Conservation (phyloP, 2,113 vertebrate genomes). For the Mionectes macconnelli region DNA sequence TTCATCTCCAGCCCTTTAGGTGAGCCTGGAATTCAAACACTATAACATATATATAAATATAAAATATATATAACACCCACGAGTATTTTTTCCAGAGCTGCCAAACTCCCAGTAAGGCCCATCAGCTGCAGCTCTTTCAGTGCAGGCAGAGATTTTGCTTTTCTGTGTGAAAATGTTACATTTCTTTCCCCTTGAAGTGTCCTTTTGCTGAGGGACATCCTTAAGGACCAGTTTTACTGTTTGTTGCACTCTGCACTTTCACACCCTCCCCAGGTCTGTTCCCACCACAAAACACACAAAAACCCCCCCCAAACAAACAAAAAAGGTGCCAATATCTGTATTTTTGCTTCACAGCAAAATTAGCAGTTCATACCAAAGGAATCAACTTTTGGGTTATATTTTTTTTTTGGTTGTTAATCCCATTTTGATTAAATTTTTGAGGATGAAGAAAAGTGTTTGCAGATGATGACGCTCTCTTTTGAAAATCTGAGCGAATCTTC, state of each 20-base stretch:
- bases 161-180: not conserved
- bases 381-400: not conserved
- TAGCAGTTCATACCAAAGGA: not conserved
- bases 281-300: not conserved
- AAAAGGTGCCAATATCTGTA: not conserved
- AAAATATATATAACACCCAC: too few species aligned
- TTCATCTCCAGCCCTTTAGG: not conserved
- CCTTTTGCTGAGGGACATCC: not conserved
- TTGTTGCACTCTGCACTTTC: constrained; percentile 52
- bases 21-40: not conserved
- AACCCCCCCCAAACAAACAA: not conserved
- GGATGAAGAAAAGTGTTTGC: not conserved
- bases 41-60: too few species aligned
- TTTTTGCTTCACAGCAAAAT: not conserved
- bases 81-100: not conserved
- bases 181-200: rapidly evolving
- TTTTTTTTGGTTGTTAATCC: not conserved
- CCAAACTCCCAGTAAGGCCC: not conserved
- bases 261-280: not conserved
- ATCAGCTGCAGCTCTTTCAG: not conserved
- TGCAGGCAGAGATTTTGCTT: not conserved
- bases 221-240: not conserved
- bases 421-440: not conserved
- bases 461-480: not conserved
- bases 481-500: not conserved